phyloP scores from a whole-genome alignment of 2,797 vertebrate species.

The Lagodon rhomboides region DNA sequence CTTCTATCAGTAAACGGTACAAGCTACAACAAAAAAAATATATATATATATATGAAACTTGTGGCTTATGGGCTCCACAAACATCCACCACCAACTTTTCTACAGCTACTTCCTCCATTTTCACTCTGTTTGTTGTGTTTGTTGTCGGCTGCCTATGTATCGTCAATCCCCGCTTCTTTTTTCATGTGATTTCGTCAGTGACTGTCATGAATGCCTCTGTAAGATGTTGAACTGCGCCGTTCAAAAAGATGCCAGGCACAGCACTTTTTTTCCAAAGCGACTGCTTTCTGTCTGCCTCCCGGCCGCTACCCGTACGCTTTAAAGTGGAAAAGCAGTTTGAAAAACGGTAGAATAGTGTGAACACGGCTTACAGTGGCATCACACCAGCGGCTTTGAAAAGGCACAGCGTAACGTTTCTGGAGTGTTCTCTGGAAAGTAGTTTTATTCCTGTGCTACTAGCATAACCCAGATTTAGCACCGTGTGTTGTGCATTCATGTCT shows the following conservation, averaged over 20 bases:
- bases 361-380: slow-evolving; percentile 45
- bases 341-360: slow-evolving; percentile 30
- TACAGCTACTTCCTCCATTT: slow-evolving; percentile 24
- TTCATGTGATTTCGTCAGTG: slow-evolving; percentile 49
- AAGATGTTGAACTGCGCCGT: slow-evolving; percentile 42
- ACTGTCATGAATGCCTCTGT: slow-evolving; percentile 52
- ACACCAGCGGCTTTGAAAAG: slow-evolving; percentile 48
- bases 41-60: slow-evolving; percentile 31
- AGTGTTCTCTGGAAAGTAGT: slow-evolving; percentile 38
- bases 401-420: slow-evolving; percentile 2
- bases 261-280: slow-evolving; percentile 45
- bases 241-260: slow-evolving; percentile 57
- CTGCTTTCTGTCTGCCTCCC: slow-evolving; percentile 49
- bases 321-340: slow-evolving; percentile 48
- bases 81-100: slow-evolving; percentile 34
- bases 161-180: slow-evolving; percentile 33
- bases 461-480: slow-evolving; percentile 28
- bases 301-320: slow-evolving; percentile 17
- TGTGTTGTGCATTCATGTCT: slow-evolving; percentile 30
- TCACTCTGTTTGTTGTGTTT: slow-evolving; percentile 36
- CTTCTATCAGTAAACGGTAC: slow-evolving; percentile 45
- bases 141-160: slow-evolving; percentile 41
- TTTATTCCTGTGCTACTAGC: slow-evolving; percentile 37
- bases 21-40: slow-evolving; percentile 3
- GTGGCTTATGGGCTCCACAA: slow-evolving; percentile 24